Evolutionary conservation across 2,888 invertebrate species (phyloP).

Genomic region (Ctena decussata): DNA sequence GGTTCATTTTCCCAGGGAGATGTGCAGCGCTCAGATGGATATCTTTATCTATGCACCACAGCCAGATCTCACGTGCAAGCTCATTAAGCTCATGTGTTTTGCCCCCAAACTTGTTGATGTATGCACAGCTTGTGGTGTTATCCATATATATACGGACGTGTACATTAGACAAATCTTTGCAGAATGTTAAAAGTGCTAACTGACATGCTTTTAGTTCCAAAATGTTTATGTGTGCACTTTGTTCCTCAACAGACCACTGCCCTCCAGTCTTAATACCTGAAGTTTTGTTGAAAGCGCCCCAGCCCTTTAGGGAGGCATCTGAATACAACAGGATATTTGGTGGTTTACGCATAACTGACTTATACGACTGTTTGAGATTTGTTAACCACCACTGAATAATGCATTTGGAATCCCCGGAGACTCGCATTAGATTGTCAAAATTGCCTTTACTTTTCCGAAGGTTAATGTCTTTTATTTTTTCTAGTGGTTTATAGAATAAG

Average conservation of each 20-base stretch:
- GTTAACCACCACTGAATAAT: not conserved
- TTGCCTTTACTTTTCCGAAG: slow-evolving; percentile 11
- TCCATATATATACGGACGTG: slow-evolving; percentile 29
- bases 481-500: slow-evolving; percentile 33
- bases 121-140: slow-evolving; percentile 47
- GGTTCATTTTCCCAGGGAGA: slow-evolving; percentile 43
- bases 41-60: slow-evolving; percentile 33
- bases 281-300: not conserved
- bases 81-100: slow-evolving; percentile 22
- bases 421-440: not conserved
- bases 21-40: slow-evolving; percentile 39
- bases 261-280: not conserved
- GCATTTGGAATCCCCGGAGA: not conserved
- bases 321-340: not conserved
- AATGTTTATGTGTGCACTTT: slow-evolving; percentile 35
- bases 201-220: slow-evolving; percentile 42
- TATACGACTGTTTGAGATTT: not conserved
- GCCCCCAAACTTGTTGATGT: slow-evolving; percentile 53
- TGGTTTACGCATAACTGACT: not conserved
- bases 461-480: slow-evolving; percentile 26
- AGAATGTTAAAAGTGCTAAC: slow-evolving; percentile 10
- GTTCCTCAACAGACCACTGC: slow-evolving; percentile 34
- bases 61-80: slow-evolving; percentile 31
- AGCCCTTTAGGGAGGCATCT: not conserved
- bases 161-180: slow-evolving; percentile 2